A percentile compares a stretch with the other conserved stretches of the same genome.
Conservation (phyloP, 2,888 invertebrate species). For the Liodrosophila aerea region DNA sequence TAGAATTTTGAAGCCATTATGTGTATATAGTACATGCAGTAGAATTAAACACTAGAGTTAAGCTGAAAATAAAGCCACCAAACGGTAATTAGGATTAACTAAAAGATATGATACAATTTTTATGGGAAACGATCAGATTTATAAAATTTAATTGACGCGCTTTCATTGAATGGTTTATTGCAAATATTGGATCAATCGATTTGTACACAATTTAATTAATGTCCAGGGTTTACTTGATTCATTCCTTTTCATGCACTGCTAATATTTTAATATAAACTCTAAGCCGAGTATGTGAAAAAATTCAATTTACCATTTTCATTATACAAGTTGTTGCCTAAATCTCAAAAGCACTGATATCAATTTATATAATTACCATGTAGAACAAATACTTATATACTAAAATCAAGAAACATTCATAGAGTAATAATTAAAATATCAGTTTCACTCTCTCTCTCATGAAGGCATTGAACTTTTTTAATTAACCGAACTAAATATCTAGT, state of each 20-base stretch:
- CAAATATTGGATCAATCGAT: constrained; percentile 59
- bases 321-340: constrained; percentile 60
- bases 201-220: constrained; percentile 72
- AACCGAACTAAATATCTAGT: too few species aligned
- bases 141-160: constrained; percentile 69
- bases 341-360: constrained; percentile 42
- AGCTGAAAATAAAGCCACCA: constrained; percentile 64
- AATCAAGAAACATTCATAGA: constrained; percentile 19
- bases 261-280: constrained; percentile 73
- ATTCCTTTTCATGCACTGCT: constrained; percentile 81
- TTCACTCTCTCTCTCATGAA: not conserved
- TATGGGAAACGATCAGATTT: constrained; percentile 80
- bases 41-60: constrained; percentile 51
- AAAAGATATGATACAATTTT: constrained; percentile 72
- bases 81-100: constrained; percentile 66
- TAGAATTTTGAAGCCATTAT: constrained; percentile 60
- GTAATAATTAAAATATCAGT: not conserved
- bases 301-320: constrained; percentile 76
- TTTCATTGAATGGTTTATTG: constrained; percentile 67
- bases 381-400: constrained; percentile 12
- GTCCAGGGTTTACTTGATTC: constrained; percentile 77
- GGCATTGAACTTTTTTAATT: too few species aligned
- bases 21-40: constrained; percentile 66
- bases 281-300: constrained; percentile 74
- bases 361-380: constrained; percentile 18